Conservation (phyloP, 2,888 invertebrate species). For the Eueremaeus valkanovi region DNA sequence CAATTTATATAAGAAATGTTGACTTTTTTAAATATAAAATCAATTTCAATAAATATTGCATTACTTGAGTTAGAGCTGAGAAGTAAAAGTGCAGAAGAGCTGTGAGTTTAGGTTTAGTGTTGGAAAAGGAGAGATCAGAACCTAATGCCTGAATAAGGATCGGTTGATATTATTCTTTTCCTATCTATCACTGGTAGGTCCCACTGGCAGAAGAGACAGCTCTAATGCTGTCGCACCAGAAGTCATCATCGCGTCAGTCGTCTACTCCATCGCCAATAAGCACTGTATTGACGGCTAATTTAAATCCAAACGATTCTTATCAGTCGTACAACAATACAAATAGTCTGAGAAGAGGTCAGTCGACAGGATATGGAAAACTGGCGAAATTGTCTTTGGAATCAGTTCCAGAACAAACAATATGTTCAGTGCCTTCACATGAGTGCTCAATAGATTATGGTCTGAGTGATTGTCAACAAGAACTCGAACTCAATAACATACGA, state of each 20-base stretch:
- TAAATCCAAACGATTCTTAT: neutral
- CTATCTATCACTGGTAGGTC: neutral
- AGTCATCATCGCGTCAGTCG: conserved; percentile 1
- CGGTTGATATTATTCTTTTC: neutral
- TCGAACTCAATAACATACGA: neutral
- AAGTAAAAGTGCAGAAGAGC: neutral
- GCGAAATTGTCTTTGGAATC: neutral
- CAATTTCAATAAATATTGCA: neutral
- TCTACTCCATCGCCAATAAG: neutral
- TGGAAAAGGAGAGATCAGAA: neutral
- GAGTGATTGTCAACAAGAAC: neutral
- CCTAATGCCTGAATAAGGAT: neutral
- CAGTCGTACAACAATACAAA: neutral
- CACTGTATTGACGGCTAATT: conserved; percentile 6
- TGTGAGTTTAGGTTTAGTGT: neutral
- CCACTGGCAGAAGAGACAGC: neutral
- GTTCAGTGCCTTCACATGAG: conserved; percentile 21
- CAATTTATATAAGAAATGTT: neutral
- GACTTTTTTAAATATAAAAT: neutral
- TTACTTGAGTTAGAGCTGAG: neutral
- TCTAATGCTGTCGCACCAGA: neutral
- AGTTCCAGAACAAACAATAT: conserved; percentile 12
- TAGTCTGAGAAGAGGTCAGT: conserved; percentile 11
- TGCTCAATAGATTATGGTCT: conserved; percentile 3
- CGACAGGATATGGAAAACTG: neutral